phyloP scores from a whole-genome alignment of 37 sponge, comb jelly and placozoan species.

The Hormiphora californensis region DNA sequence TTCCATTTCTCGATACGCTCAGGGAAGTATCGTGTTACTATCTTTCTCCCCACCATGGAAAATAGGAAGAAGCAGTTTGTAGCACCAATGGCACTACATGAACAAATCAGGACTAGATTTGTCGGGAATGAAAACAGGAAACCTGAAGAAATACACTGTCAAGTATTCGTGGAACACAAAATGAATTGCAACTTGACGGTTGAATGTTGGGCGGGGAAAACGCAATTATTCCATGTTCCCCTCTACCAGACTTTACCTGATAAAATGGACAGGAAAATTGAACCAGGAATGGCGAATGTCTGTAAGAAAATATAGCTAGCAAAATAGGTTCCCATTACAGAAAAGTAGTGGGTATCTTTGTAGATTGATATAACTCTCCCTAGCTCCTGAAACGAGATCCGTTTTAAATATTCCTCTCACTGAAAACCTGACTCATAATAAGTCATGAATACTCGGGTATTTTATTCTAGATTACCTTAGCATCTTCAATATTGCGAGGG shows the following conservation, averaged over 20 bases:
- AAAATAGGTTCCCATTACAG: slow-evolving; percentile 63
- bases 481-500: slow-evolving; percentile 73
- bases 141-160: slow-evolving; percentile 54
- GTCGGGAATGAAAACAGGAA: slow-evolving; percentile 76
- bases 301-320: slow-evolving; percentile 84
- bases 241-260: slow-evolving; percentile 49
- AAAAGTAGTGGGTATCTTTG: slow-evolving; percentile 75
- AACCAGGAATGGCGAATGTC: slow-evolving; percentile 94
- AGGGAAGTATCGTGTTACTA: slow-evolving; percentile 68
- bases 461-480: slow-evolving; percentile 57
- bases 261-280: slow-evolving; percentile 83
- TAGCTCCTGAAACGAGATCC: slow-evolving; percentile 59
- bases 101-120: slow-evolving; percentile 80
- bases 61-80: slow-evolving; percentile 80
- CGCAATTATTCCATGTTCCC: background rate
- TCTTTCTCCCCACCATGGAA: slow-evolving; percentile 60
- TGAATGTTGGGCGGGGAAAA: background rate
- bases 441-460: background rate
- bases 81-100: slow-evolving; percentile 75
- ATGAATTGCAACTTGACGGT: background rate
- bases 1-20: slow-evolving; percentile 63
- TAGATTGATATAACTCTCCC: slow-evolving; percentile 79
- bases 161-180: background rate
- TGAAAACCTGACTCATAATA: background rate
- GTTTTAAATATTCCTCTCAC: background rate